Evolutionary conservation across 2,888 invertebrate species (phyloP), one percentile per base, ranked within the genome.

Genomic region (Proisotoma minuta): DNA sequence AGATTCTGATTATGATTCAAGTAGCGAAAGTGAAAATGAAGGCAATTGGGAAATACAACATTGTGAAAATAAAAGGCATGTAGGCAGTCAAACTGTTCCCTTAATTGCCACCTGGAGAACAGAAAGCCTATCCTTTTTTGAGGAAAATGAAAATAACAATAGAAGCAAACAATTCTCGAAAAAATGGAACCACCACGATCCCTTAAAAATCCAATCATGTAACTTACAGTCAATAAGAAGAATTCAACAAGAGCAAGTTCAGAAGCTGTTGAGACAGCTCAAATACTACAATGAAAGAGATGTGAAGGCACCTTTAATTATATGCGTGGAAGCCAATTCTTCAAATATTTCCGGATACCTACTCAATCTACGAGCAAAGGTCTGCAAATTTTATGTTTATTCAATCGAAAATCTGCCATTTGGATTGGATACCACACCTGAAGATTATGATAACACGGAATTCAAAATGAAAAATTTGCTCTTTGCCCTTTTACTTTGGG

Each of bases 391-490:
- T 23, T 60, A 60, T 27, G 22, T 53, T 3, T 60, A 28, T 22
- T 5, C 20, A 8, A 34, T 23, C 3, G 12, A 3, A 10, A n/a
- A 18, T 34, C 26, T 56, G 4, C 60, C 60, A 1, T 60, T 54
- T 54, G 49, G 10, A n/a, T 12, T 60, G 12, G 34, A 58, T 1
- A 18, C 20, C 29, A 29, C 22, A 0, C 12, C 22, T 3, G 15
- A 10, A 8, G 3, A 5, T 10, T 2, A 1, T 5, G 23, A 24
- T 29, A 34, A n/a, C 12, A 28, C 51, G 1, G 60, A 60, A 20
- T 56, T 56, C 20, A 54, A 56, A 40, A 56, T 60, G 54, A 60
- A 60, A 12, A 60, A 60, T 47, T 3, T 49, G 18, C n/a, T 49
- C 18, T 60, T 56, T 26, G 48, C 60, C 23, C 26, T 60, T 4